Evolutionary conservation across 2,888 invertebrate genomes (phyloP), one percentile per base, ranked within the genome.

Genomic region (Caenorhabditis angaria): DNA sequence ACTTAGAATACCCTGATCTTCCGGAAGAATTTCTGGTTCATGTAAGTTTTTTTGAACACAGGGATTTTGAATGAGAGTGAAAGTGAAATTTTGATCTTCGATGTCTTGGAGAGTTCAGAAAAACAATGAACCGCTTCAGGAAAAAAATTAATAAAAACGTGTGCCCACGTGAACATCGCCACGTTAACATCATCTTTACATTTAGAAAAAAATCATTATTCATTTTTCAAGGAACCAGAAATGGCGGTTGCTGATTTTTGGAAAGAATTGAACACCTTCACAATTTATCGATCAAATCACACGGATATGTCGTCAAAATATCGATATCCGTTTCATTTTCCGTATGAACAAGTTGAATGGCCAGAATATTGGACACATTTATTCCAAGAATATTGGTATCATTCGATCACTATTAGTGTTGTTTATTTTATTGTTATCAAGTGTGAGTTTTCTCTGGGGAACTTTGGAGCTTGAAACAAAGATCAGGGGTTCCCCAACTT

Each of bases 351-450:
- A 67, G 75, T 84, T 14, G 74, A 76, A 5, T 77, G 85, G 54
- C 83, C 82, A 10, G 59, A 78, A 51, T 77, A 70, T 32, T 76
- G 83, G 75, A 87, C 87, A 6, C 54, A 65, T 12, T 63, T 84
- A 24, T 85, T 87, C 65, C 87, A 88, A 67, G 62, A 77, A 59
- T 75, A 97, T 89, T 97, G 97, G 97, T 77, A 82, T 61, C 83
- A 84, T 51, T 85, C 87, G 24, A 67, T 87, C 35, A 82, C 81
- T 25, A 76, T 87, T 88, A 91, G 93, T 78, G 94, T 94, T 80
- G 91, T 80, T 22, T 85, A 85, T 53, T 77, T 84, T 41, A 53
- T 65, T 27, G 61, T 76, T 25, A 77, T 78, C 54, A 77, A 80
- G 59, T 62, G 73, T 77, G 6, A 58, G 41, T 41, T 47, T 57